Evolutionary conservation across 2,113 vertebrate genomes (phyloP).

Genomic region (Hemichromis elongatus): DNA sequence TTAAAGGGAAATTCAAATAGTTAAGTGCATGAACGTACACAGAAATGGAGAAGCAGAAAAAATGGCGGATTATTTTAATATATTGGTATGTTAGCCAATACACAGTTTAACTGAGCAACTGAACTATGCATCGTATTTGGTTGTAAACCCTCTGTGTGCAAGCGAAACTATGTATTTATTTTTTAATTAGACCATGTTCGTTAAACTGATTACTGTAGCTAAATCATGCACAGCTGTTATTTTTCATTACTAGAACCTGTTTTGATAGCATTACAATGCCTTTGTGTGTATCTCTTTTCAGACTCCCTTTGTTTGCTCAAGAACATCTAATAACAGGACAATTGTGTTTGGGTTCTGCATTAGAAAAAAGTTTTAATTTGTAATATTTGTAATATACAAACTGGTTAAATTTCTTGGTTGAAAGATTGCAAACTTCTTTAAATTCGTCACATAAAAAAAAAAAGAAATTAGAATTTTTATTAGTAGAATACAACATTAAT

Average conservation of each 20-base stretch:
- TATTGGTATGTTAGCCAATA: neutral
- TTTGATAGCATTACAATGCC: neutral
- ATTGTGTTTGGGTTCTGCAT: neutral
- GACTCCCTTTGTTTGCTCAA: accelerated
- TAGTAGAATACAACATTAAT: neutral
- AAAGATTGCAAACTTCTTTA: neutral
- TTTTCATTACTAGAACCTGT: neutral
- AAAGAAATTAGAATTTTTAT: neutral
- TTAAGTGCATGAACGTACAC: neutral
- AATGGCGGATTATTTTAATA: neutral
- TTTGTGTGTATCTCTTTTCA: neutral
- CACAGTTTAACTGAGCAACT: neutral
- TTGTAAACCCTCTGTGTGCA: neutral
- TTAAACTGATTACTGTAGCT: neutral
- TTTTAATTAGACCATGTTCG: neutral
- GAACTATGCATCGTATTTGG: neutral
- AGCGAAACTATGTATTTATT: neutral
- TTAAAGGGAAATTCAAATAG: neutral
- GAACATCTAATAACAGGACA: neutral
- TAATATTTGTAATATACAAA: neutral
- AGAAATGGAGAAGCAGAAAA: neutral
- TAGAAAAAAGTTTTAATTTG: neutral
- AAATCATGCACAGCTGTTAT: neutral
- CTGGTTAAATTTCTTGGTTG: neutral
- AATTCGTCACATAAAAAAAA: neutral